Evolutionary conservation across 2,888 invertebrate genomes (phyloP).

Genomic region (Iselma pallidipennis): DNA sequence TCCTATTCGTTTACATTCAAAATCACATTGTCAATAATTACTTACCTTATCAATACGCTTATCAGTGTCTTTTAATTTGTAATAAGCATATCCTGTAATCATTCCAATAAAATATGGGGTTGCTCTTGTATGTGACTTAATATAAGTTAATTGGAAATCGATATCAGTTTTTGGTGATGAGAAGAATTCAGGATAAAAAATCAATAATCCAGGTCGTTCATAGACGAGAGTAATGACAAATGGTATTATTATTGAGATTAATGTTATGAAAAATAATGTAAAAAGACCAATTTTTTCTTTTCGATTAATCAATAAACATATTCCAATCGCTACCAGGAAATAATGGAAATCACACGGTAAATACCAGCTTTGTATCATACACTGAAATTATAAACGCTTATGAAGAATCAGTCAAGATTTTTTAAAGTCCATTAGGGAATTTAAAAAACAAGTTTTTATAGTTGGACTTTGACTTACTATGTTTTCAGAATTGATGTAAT

Average conservation of each 20-base stretch:
- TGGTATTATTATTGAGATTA: conserved; percentile 57
- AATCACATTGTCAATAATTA: conserved; percentile 1
- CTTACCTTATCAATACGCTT: conserved; percentile 49
- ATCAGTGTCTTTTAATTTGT: conserved; percentile 42
- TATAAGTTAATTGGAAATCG: conserved; percentile 62
- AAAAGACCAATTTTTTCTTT: conserved; percentile 53
- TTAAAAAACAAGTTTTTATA: background rate
- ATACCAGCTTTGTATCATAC: conserved; percentile 70
- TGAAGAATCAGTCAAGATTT: too few relatives aligned
- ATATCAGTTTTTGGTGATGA: conserved; percentile 57
- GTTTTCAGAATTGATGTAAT: conserved; percentile 62
- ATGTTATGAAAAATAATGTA: conserved; percentile 48
- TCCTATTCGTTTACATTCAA: background rate
- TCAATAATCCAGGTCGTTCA: conserved; percentile 58
- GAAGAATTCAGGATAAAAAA: conserved; percentile 63
- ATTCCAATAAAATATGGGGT: conserved; percentile 64
- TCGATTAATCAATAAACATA: conserved; percentile 56
- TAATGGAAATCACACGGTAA: conserved; percentile 72
- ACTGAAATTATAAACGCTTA: conserved; percentile 61
- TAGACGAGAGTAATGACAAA: conserved; percentile 60
- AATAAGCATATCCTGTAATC: conserved; percentile 58
- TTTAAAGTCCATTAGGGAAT: conserved; percentile 42
- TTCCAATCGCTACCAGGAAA: conserved; percentile 61
- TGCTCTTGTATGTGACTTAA: conserved; percentile 64
- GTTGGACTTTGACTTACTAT: too few relatives aligned